phyloP scores from a whole-genome alignment of 2,113 vertebrate genomes.

The Eolophus roseicapilla region DNA sequence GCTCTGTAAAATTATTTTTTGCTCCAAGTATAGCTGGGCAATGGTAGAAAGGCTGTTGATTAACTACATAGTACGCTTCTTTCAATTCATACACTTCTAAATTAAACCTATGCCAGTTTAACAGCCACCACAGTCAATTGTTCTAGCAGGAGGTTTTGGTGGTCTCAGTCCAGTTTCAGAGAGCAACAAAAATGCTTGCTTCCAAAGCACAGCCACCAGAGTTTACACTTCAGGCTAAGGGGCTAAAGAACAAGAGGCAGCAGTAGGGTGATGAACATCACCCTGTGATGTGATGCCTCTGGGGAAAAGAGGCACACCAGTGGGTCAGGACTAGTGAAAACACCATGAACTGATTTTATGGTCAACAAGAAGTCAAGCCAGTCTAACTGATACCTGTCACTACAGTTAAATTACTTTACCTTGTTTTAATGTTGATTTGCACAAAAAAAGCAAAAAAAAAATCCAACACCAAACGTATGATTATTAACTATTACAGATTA shows the following conservation, averaged over 20 bases:
- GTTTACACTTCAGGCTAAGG: background rate
- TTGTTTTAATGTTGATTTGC: background rate
- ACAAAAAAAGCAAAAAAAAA: background rate
- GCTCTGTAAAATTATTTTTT: background rate
- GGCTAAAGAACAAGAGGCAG: background rate
- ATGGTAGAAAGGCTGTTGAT: background rate
- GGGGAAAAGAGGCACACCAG: background rate
- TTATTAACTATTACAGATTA: background rate
- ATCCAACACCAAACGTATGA: accelerated
- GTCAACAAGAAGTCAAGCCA: background rate
- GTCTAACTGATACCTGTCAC: background rate
- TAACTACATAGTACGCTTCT: background rate
- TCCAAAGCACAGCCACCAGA: background rate
- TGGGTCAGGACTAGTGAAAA: background rate
- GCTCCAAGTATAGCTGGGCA: background rate
- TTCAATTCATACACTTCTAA: background rate
- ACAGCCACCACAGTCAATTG: background rate
- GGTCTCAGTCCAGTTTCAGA: background rate
- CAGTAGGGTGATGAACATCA: background rate
- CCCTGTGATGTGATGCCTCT: background rate
- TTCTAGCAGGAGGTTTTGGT: background rate
- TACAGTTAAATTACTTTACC: background rate
- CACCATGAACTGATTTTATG: accelerated
- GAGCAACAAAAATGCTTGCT: background rate
- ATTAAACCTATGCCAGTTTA: background rate